Base-by-base conservation (phyloP, 2,888 invertebrate genomes). In the Hypolimnas misippus region DNA sequence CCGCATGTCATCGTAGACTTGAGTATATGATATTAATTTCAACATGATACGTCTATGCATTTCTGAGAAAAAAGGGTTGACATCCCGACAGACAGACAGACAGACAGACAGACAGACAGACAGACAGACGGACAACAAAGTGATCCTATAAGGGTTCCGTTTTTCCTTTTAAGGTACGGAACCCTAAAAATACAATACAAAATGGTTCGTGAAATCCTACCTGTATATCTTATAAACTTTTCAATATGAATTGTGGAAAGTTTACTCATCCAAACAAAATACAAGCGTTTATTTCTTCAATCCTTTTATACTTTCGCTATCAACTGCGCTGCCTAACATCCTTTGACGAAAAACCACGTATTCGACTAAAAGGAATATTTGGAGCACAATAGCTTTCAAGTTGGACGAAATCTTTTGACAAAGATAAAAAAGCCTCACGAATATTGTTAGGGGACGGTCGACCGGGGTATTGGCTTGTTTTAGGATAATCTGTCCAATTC, bases 401-500 rank as follows among this genome's bases (percentile, higher is more conserved):
- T 42, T 58, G 21, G 52, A 46, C 59, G 52, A 53, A 44, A 10
- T 53, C 44, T 53, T 42, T 53, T 54, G 6, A 53, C 46, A 38
- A 46, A 54, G 35, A 53, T 35, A 53, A 58, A 38, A 54, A 52
- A 17, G n/a, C 7, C 46, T 16, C 16, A 2, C 44, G 49, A 46
- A 44, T 44, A 53, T 59, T 59, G 31, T 38, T 6, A 21, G 33
- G 6, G 52, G 17, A 19, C 19, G 31, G 44, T 54, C 53, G 35
- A 7, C 46, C 25, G 29, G 46, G 35, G 35, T 40, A 58, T 58
- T 58, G 58, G 58, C 58, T 58, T 51, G 51, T 58, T 58, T 58
- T 40, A 29, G 16, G 51, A 58, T 57, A 51, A 57, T 58, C 58
- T 51, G 33, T 16, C 52, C 35, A 52, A 52, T 52, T 35, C 52